Base-by-base conservation (phyloP, 1,140 invertebrate species). In the Hyposmocoma kahamanoa region DNA sequence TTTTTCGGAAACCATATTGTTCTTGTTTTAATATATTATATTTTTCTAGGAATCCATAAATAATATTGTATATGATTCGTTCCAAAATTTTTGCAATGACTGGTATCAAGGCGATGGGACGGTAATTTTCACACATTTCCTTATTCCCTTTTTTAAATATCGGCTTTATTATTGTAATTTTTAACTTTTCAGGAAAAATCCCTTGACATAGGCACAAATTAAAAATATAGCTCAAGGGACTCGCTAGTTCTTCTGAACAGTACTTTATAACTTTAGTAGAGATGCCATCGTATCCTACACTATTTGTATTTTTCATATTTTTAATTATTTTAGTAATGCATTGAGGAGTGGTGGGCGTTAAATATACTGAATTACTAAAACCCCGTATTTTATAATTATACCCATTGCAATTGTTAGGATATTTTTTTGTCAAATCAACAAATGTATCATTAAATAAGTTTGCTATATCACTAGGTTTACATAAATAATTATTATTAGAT, bases 1-100 rank as follows among this genome's bases (percentile, higher is more conserved):
- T 20, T 41, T 41, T 41, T 8, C 38, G 6, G 22, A 41, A 41
- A 6, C 38, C 38, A 8, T 41, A 11, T 41, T 41, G 38, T 20
- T 41, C 38, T 8, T 9, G 19, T 11, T 10, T 21, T 11, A 41
- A 15, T 13, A 41, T 20, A 10, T 41, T 41, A 15, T 19, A 21
- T 21, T 41, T 41, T 21, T 41, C 38, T 21, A 41, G 9, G 15
- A 11, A 41, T 9, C 8, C 11, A 20, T 41, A 21, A 10, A 41
- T 20, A 5, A 8, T 10, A 10, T 41, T 41, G 38, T 41, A 41
- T 21, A 41, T 41, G 4, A 41, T 15, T 41, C 13, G 6, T 15
- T 41, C 38, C 9, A 41, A 41, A 10, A 41, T 22, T 41, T 41
- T 41, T 90, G 77, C 20, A 10, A 41, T 21, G 20, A 39, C 36